These are phyloP conservation scores for Pelusios castaneus DNA, from an alignment of 2,113 vertebrate genomes.

Conservation along the genomic window DNA sequence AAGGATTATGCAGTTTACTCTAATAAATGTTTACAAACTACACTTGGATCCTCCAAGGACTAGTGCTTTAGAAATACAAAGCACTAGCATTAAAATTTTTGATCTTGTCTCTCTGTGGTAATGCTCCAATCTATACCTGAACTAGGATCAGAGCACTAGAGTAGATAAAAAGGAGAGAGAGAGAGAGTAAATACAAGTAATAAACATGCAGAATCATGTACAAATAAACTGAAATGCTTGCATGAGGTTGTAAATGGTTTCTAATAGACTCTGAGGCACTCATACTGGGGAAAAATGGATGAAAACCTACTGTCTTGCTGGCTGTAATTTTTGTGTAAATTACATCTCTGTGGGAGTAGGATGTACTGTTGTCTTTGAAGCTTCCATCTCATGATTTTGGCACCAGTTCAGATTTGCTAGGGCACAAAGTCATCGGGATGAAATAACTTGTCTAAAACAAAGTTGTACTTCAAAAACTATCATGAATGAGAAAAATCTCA, in stretches of 20 bases:
- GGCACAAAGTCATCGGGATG: neutral
- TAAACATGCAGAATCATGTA: neutral
- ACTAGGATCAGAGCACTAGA: neutral
- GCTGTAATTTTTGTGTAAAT: neutral
- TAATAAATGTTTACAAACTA: neutral
- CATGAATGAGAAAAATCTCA: neutral
- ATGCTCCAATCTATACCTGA: neutral
- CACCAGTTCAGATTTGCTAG: neutral
- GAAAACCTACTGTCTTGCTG: neutral
- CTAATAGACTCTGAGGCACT: neutral
- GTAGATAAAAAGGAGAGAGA: neutral
- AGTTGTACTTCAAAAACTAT: neutral
- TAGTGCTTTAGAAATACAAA: neutral
- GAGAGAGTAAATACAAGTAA: neutral
- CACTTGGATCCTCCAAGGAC: neutral
- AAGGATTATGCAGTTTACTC: neutral
- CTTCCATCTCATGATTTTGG: neutral
- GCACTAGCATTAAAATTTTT: neutral
- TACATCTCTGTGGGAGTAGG: neutral
- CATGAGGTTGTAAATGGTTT: neutral
- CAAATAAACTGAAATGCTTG: constrained; percentile 6
- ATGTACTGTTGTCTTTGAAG: neutral
- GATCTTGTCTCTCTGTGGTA: neutral
- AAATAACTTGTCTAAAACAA: constrained; percentile 8
- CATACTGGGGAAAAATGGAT: neutral